Evolutionary conservation across 2,797 vertebrate species (phyloP).

Genomic region (Serranus cabrilla): DNA sequence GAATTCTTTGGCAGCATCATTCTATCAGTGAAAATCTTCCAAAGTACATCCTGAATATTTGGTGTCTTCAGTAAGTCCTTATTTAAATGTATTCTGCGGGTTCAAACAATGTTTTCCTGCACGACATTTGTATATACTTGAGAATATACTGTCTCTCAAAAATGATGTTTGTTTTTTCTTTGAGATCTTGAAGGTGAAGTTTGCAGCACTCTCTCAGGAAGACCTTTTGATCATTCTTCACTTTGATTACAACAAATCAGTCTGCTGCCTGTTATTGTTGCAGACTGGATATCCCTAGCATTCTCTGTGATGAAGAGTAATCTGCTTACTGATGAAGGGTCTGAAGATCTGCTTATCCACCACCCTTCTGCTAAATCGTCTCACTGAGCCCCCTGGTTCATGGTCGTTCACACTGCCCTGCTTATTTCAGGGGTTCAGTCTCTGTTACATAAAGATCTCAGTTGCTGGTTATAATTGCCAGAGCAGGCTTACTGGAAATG

Average conservation of each 20-base stretch:
- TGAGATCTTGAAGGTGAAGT: background rate
- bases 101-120: background rate
- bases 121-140: background rate
- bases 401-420: slow-evolving; percentile 22
- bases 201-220: background rate
- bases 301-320: slow-evolving; percentile 78
- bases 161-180: background rate
- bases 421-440: slow-evolving; percentile 19
- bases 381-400: slow-evolving; percentile 67
- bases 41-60: background rate
- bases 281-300: slow-evolving; percentile 54
- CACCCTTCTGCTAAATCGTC: slow-evolving; percentile 75
- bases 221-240: slow-evolving; percentile 32
- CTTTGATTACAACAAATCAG: slow-evolving; percentile 59
- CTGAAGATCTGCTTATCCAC: slow-evolving; percentile 71
- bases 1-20: background rate
- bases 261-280: slow-evolving; percentile 37
- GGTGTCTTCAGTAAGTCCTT: background rate
- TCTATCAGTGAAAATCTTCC: background rate
- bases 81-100: background rate
- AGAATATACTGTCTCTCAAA: background rate
- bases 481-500: slow-evolving; percentile 68
- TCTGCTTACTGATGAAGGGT: slow-evolving; percentile 79
- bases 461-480: slow-evolving; percentile 4
- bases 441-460: slow-evolving; percentile 11